Base-by-base conservation (phyloP, 2,113 vertebrate species). In the Penelope pileata region DNA sequence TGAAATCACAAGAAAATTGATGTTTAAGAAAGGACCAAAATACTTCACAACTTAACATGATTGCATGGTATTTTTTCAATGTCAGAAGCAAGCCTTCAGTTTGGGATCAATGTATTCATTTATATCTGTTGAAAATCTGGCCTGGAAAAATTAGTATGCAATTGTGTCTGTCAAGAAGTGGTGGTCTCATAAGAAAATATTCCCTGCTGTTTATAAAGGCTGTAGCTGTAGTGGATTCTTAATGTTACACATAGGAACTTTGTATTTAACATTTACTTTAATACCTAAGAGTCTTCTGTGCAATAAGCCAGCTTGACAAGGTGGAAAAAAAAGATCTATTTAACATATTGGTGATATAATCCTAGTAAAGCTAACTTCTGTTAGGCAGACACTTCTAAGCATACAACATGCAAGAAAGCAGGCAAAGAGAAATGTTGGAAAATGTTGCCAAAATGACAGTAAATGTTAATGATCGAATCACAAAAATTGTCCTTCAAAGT, bases 401-500 rank as follows among this genome's bases (percentile, higher is more conserved):
- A 91, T 30, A 83, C 60, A 74, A 80, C 68, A 83, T 5, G 29
- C 91, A 83, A 86, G 58, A 90, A 64, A 83, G 42, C 29, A 84
- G 36, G 58, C 27, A 83, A 93, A 93, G 90, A 94, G 87, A 92
- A 97, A 98, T 96, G 92, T 96, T 92, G 40, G 83, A 80, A 97
- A 93, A 97, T 88, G 81, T 79, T 96, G 85, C 87, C 68, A 90
- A 97, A 97, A 97, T 96, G 95, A 97, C 96, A 97, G 93, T 96
- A 97, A 97, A 97, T 97, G 97, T 98, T 98, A 98, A 98, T 97
- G 97, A 96, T 96, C 91, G 51, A 50, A 97, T 98, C 96, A 91
- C 95, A 96, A 93, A 98, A 97, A 97, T 95, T 97, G 97, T 98
- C 97, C 97, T 98, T 98, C 97, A 97, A 93, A 97, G 81, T 91